These are phyloP conservation scores for Regulus satrapa DNA, from an alignment of 2,113 vertebrate genomes.

Conservation along the genomic window DNA sequence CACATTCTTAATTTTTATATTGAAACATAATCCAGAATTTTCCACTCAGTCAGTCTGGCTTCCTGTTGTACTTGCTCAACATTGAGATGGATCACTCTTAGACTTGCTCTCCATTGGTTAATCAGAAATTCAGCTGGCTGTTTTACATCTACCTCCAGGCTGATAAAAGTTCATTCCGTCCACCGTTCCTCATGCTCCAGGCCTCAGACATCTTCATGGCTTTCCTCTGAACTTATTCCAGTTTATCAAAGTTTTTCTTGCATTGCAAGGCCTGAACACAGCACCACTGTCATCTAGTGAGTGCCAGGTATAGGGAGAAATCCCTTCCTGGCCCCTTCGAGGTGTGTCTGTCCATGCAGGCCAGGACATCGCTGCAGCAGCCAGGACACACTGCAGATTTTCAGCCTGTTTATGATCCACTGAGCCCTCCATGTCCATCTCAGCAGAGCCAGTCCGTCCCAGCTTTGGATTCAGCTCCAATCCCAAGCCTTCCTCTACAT, in stretches of 20 bases:
- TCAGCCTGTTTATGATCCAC: not conserved
- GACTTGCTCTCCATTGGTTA: not conserved
- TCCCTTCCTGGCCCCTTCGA: too few species aligned
- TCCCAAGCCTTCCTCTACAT: not conserved
- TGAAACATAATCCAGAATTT: not conserved
- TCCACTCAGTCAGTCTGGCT: not conserved
- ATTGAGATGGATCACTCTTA: not conserved
- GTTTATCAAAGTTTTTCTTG: not conserved
- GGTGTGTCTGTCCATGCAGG: not conserved
- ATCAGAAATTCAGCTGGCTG: not conserved
- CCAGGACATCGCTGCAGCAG: not conserved
- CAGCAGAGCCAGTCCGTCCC: not conserved
- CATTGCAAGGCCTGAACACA: not conserved
- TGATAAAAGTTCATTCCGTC: not conserved
- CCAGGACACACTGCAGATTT: not conserved
- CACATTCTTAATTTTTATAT: not conserved
- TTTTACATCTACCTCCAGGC: not conserved
- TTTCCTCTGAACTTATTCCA: not conserved
- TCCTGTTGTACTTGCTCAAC: not conserved
- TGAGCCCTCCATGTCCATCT: not conserved
- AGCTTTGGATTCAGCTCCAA: not conserved
- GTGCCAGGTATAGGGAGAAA: not conserved
- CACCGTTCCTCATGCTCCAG: not conserved
- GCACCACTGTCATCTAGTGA: not conserved
- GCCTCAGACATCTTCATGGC: not conserved